phyloP scores from a whole-genome alignment of 2,797 vertebrate genomes.

The Eulemur rubriventer region DNA sequence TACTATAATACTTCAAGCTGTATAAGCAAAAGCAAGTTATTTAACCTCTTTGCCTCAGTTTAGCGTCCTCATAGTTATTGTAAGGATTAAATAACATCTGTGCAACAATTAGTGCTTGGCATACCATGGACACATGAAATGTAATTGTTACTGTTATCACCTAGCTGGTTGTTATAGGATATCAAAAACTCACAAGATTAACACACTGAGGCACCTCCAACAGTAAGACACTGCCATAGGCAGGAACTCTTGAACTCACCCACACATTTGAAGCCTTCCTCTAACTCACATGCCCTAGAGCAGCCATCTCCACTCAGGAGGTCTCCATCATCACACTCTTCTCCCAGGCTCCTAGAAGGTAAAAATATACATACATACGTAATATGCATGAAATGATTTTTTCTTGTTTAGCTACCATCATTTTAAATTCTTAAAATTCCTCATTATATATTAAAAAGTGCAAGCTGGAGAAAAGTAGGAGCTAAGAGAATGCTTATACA shows the following conservation, averaged over 20 bases:
- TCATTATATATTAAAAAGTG: not conserved
- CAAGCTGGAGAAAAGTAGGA: not conserved
- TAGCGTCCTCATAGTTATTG: not conserved
- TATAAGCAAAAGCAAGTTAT: not conserved
- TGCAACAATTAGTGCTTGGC: not conserved
- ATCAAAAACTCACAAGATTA: not conserved
- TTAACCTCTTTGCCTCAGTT: not conserved
- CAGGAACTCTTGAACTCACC: slow-evolving; percentile 86
- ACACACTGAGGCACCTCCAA: not conserved
- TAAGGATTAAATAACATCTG: not conserved
- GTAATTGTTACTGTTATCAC: not conserved
- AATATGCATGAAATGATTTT: not conserved
- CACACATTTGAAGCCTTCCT: slow-evolving; percentile 91
- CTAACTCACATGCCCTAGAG: slow-evolving; percentile 91
- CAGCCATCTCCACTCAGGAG: slow-evolving; percentile 96
- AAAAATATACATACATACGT: not conserved
- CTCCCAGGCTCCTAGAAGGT: slow-evolving; percentile 86
- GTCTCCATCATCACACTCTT: slow-evolving; percentile 95
- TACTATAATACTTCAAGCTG: not conserved
- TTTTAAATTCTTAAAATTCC: not conserved
- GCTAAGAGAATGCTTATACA: not conserved
- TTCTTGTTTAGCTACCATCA: not conserved
- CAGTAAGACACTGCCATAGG: not conserved
- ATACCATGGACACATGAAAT: not conserved
- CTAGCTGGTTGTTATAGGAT: not conserved